Evolutionary conservation across 2,797 vertebrate species (phyloP).

Genomic region (Eulemur albifrons): DNA sequence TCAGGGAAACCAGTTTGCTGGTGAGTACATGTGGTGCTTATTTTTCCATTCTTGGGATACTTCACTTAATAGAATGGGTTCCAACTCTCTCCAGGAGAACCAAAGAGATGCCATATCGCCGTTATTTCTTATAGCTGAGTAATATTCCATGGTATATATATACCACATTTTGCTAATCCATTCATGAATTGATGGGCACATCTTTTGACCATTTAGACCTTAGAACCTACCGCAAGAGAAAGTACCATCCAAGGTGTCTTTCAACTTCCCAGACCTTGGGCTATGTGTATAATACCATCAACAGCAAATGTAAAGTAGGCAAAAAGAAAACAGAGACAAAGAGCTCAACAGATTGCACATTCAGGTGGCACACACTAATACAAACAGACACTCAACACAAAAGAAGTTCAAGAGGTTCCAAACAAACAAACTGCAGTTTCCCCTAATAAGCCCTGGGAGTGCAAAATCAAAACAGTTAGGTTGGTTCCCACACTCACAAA

Average conservation of each 20-base stretch:
- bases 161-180: too few relatives aligned
- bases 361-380: background rate
- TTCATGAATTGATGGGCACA: too few relatives aligned
- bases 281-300: background rate
- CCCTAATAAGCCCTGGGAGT: background rate
- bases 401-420: background rate
- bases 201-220: background rate
- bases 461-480: background rate
- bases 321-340: background rate
- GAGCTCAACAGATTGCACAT: too few relatives aligned
- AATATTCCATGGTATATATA: too few relatives aligned
- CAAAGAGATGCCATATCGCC: too few relatives aligned
- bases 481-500: too few relatives aligned
- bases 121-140: too few relatives aligned
- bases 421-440: background rate
- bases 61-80: too few relatives aligned
- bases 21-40: too few relatives aligned
- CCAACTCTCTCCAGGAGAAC: too few relatives aligned
- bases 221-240: background rate
- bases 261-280: background rate
- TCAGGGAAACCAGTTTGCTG: too few relatives aligned
- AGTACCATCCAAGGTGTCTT: background rate
- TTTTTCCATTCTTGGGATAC: too few relatives aligned
- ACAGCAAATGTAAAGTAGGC: background rate
- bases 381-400: background rate